Percentiles rank a stretch among this genome's conserved stretches.
Conservation (phyloP, 2,888 invertebrate species). For the Scelioninae gen. 1 region DNA sequence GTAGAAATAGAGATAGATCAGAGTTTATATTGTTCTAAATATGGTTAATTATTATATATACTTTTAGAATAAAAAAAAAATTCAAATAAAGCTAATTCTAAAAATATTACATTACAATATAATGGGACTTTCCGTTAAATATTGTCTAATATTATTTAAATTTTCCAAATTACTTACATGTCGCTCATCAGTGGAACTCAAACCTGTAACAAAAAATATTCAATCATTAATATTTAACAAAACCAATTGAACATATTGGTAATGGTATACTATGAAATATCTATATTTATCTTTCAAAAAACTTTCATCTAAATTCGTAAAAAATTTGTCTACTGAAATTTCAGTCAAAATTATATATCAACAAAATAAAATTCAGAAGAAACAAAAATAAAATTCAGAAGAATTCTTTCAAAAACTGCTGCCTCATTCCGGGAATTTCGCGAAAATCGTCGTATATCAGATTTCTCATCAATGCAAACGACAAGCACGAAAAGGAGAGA, state of each 20-base stretch:
- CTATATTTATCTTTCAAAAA: not conserved
- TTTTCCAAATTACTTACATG: conserved; percentile 86
- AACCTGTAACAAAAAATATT: conserved; percentile 84
- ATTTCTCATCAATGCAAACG: conserved; percentile 57
- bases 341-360: no score
- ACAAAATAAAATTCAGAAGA: not conserved
- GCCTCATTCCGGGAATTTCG: not conserved
- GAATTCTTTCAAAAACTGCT: not conserved
- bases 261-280: not conserved
- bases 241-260: not conserved
- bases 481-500: conserved; percentile 40
- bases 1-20: no score
- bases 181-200: conserved; percentile 88
- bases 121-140: no score
- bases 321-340: not conserved
- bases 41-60: no score
- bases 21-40: no score
- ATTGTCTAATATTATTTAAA: no score
- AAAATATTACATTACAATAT: no score
- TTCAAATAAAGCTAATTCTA: no score
- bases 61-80: no score
- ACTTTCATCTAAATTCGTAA: not conserved
- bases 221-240: conserved; percentile 3
- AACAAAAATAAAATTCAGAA: not conserved
- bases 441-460: conserved; percentile 34